phyloP scores from a whole-genome alignment of 2,113 vertebrate genomes.

The Eptatretus burgeri region DNA sequence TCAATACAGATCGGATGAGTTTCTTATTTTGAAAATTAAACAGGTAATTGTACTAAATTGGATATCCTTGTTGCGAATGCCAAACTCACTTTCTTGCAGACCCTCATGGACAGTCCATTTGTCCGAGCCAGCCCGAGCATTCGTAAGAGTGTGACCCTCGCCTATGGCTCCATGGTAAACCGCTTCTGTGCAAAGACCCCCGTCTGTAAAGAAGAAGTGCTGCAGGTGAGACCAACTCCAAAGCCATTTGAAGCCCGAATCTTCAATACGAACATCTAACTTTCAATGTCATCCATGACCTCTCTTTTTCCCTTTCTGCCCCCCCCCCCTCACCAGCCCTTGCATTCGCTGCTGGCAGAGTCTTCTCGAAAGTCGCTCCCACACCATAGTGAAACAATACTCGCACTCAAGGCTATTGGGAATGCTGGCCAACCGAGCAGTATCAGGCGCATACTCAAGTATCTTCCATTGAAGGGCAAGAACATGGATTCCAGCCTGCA shows the following conservation, averaged over 20 bases:
- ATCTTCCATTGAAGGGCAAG: slow-evolving; percentile 23
- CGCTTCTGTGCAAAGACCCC: slow-evolving; percentile 21
- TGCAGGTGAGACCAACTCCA: slow-evolving; percentile 24
- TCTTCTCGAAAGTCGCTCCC: slow-evolving; percentile 12
- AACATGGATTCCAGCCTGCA: slow-evolving; percentile 17
- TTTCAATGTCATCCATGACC: background rate
- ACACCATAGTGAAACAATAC: slow-evolving; percentile 21
- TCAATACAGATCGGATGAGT: too few species aligned
- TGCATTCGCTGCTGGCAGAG: slow-evolving; percentile 27
- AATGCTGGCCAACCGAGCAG: slow-evolving; percentile 35
- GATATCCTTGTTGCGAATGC: too few species aligned
- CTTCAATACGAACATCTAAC: background rate
- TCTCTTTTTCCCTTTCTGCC: background rate
- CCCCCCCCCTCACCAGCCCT: slow-evolving; percentile 18
- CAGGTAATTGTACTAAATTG: too few species aligned
- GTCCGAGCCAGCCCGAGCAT: slow-evolving; percentile 16
- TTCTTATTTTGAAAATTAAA: too few species aligned
- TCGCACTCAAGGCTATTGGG: slow-evolving; percentile 34
- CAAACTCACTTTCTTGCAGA: slow-evolving; percentile 14
- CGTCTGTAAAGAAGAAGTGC: slow-evolving; percentile 17
- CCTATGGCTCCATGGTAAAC: slow-evolving; percentile 31
- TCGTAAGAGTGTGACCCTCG: slow-evolving; percentile 21
- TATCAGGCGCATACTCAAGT: slow-evolving; percentile 32
- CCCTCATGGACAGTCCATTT: slow-evolving; percentile 21
- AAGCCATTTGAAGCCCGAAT: background rate